A percentile compares a stretch with the other conserved stretches of the same genome.
phyloP scores from a whole-genome alignment of 53 echinoderm and acorn worm genomes.

The Apostichopus leukothele region DNA sequence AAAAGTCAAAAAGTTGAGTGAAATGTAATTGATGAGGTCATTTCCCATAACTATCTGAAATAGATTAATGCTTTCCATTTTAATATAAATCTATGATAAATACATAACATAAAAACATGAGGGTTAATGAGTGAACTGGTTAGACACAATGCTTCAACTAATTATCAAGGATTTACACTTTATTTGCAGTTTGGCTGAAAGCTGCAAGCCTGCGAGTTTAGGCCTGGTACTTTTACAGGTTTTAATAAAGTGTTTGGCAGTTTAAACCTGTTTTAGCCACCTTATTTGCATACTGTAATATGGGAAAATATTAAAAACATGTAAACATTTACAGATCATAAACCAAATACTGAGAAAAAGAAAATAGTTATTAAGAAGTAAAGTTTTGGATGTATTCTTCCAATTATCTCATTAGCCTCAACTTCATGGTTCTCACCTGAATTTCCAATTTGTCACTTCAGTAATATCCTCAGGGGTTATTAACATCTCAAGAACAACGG shows the following conservation, averaged over 20 bases:
- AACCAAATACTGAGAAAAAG: not conserved
- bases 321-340: not conserved
- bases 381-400: not conserved
- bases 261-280: not conserved
- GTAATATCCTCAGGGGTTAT: not conserved
- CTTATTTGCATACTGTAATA: not conserved
- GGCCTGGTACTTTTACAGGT: not conserved
- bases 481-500: not conserved
- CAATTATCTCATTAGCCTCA: not conserved
- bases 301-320: not conserved
- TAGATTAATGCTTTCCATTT: not conserved
- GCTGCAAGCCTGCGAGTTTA: too few species aligned
- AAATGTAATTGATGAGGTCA: too few species aligned
- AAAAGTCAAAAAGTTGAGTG: too few species aligned
- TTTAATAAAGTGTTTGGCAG: not conserved
- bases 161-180: too few species aligned
- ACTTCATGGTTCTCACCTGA: not conserved
- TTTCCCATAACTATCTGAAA: too few species aligned
- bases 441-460: constrained; percentile 19
- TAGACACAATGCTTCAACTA: too few species aligned
- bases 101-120: not conserved
- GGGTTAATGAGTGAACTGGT: too few species aligned
- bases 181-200: too few species aligned
- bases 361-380: not conserved
- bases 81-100: not conserved